A percentile compares a stretch with the other conserved stretches of the same genome.
These are phyloP conservation scores for Gonioctena quinquepunctata DNA, from an alignment of 1,140 invertebrate species.

Conservation along the genomic window DNA sequence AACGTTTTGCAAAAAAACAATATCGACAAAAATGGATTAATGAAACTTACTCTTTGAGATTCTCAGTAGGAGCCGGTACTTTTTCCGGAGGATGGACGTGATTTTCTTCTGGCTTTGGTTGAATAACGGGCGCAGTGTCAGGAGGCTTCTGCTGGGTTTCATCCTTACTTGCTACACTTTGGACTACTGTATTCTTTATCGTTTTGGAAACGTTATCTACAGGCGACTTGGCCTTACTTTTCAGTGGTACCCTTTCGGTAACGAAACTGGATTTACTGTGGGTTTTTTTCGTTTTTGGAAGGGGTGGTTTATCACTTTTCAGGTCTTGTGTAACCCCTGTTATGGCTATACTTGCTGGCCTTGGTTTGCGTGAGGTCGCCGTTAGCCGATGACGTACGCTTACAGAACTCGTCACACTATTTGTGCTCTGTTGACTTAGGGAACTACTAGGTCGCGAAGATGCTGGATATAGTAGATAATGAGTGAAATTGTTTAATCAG, in stretches of 20 bases:
- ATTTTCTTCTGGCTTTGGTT: not conserved
- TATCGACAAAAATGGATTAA: no score
- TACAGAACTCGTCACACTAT: slow-evolving; percentile 58
- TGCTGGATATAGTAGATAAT: slow-evolving; percentile 36
- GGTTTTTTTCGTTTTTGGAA: slow-evolving; percentile 50
- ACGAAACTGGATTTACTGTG: slow-evolving; percentile 46
- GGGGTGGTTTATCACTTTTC: slow-evolving; percentile 49
- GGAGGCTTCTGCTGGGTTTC: slow-evolving; percentile 5
- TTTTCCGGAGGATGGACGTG: not conserved
- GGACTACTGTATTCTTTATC: not conserved
- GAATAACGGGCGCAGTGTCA: slow-evolving; percentile 2
- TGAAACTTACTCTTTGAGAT: not conserved
- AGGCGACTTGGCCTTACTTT: slow-evolving; percentile 45
- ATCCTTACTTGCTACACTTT: not conserved
- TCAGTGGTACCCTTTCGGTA: slow-evolving; percentile 39
- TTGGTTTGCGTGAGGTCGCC: slow-evolving; percentile 67
- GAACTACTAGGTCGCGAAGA: slow-evolving; percentile 82
- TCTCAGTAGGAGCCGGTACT: not conserved
- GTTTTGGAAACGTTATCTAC: slow-evolving; percentile 8
- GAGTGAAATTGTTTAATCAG: not conserved
- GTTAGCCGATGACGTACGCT: slow-evolving; percentile 63
- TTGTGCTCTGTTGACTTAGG: slow-evolving; percentile 70
- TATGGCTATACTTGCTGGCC: slow-evolving; percentile 80
- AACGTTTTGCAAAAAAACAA: no score
- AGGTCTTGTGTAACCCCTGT: slow-evolving; percentile 69